Evolutionary conservation across 2,888 invertebrate species (phyloP).

Genomic region (Rhagium mordax): DNA sequence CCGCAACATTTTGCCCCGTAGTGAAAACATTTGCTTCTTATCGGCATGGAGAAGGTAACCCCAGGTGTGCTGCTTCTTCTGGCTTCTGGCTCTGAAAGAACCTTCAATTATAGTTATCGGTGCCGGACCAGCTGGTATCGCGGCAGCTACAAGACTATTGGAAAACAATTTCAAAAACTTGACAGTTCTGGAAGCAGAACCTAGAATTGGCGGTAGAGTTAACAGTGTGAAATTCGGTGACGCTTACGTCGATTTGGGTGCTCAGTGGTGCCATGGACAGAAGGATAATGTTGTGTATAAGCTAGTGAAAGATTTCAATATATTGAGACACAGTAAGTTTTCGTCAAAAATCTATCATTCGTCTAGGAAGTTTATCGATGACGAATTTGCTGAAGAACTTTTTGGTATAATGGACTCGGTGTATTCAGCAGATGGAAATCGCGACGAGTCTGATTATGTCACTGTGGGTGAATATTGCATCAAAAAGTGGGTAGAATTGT

Average conservation of each 20-base stretch:
- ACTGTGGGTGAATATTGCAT: slow-evolving; percentile 18
- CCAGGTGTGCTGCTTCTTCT: background rate
- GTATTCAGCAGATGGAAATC: slow-evolving; percentile 8
- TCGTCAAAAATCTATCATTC: slow-evolving; percentile 41
- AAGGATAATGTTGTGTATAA: slow-evolving; percentile 63
- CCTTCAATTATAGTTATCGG: slow-evolving; percentile 40
- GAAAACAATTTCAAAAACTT: slow-evolving; percentile 70
- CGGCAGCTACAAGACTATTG: slow-evolving; percentile 71
- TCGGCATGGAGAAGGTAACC: background rate
- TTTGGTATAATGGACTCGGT: background rate
- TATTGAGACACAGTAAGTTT: slow-evolving; percentile 52
- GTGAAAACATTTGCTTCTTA: background rate
- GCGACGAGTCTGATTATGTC: background rate
- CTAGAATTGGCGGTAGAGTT: slow-evolving; percentile 65
- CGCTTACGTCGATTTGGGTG: slow-evolving; percentile 61
- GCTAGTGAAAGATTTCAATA: slow-evolving; percentile 59
- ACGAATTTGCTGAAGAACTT: slow-evolving; percentile 13
- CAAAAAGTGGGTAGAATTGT: background rate
- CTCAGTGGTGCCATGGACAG: slow-evolving; percentile 67
- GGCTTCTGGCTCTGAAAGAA: background rate
- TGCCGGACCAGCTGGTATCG: slow-evolving; percentile 73
- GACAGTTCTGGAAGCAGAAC: slow-evolving; percentile 68
- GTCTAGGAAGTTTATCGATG: slow-evolving; percentile 33
- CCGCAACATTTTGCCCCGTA: background rate
- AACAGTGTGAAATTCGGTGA: slow-evolving; percentile 55